Percentiles rank a stretch among this genome's conserved stretches.
Evolutionary conservation across 37 sponge, comb jelly and placozoan species (phyloP).

Genomic region (Beroe forskalii): DNA sequence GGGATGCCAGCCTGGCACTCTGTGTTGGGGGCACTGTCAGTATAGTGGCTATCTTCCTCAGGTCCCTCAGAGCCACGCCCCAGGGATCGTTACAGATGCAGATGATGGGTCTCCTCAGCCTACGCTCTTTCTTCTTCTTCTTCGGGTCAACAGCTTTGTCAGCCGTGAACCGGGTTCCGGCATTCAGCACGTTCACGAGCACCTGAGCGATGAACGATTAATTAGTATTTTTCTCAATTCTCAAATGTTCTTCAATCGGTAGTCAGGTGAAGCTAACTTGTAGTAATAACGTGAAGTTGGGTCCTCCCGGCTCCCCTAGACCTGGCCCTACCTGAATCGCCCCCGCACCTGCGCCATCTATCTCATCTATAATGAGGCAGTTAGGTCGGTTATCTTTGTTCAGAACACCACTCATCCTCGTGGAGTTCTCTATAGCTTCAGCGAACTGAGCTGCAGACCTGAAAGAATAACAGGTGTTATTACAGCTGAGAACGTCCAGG

Average conservation of each 20-base stretch:
- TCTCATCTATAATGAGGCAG: conserved; percentile 97
- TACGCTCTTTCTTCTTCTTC: conserved; percentile 72
- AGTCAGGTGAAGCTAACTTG: too few relatives aligned
- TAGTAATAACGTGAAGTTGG: too few relatives aligned
- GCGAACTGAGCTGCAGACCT: conserved; percentile 68
- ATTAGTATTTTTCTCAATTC: too few relatives aligned
- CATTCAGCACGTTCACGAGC: conserved; percentile 56
- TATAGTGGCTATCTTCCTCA: conserved; percentile 78
- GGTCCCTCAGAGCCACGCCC: conserved; percentile 75
- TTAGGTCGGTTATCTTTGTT: conserved; percentile 77
- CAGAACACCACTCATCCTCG: conserved; percentile 82
- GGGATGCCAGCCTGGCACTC: conserved; percentile 75
- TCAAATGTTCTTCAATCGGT: too few relatives aligned
- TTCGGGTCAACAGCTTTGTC: not conserved
- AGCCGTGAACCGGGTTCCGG: not conserved
- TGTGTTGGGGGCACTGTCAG: conserved; percentile 81
- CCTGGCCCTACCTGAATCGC: conserved; percentile 64
- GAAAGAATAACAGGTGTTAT: too few relatives aligned
- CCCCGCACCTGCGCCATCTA: conserved; percentile 87
- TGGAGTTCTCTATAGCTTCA: conserved; percentile 78
- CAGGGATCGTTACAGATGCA: conserved; percentile 98
- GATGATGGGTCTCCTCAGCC: conserved; percentile 88
- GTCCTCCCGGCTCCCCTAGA: too few relatives aligned
- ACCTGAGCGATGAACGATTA: too few relatives aligned
- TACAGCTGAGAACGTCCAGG: too few relatives aligned